Percentiles rank a stretch among this genome's conserved stretches.
These are phyloP conservation scores for Odobenus rosmarus DNA, from an alignment of 2,113 vertebrate species.

Conservation along the genomic window DNA sequence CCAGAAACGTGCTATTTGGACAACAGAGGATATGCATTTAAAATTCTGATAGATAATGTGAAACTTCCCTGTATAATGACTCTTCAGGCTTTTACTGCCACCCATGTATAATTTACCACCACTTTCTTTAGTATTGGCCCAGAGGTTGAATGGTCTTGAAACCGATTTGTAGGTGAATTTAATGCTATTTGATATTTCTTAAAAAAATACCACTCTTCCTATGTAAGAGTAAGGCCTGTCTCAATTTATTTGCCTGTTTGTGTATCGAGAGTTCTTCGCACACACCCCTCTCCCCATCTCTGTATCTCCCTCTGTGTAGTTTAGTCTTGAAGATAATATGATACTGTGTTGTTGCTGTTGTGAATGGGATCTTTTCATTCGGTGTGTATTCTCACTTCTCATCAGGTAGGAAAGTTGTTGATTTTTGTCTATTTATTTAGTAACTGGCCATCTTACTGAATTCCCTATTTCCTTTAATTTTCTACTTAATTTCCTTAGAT, in stretches of 20 bases:
- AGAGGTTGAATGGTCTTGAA: neutral
- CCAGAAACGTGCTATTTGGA: neutral
- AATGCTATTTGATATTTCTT: neutral
- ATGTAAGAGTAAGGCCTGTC: accelerated
- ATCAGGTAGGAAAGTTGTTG: neutral
- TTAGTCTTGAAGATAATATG: neutral
- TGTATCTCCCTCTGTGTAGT: neutral
- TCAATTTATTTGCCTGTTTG: neutral
- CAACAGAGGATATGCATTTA: neutral
- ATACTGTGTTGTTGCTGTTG: neutral
- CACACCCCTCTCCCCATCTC: neutral
- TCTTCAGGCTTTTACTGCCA: neutral
- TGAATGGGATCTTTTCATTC: neutral
- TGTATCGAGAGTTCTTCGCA: neutral
- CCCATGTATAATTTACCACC: neutral
- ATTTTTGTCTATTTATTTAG: neutral
- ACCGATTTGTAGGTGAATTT: neutral
- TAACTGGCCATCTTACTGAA: neutral
- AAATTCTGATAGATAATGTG: neutral
- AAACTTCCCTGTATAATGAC: neutral
- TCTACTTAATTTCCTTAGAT: neutral
- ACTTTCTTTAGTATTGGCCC: neutral
- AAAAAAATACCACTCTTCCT: neutral
- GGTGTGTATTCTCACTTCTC: neutral
- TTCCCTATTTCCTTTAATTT: neutral